Percentiles rank a stretch among this genome's conserved stretches.
These are phyloP conservation scores for Pachyramphus minor DNA, from an alignment of 2,113 vertebrate genomes.

Conservation along the genomic window DNA sequence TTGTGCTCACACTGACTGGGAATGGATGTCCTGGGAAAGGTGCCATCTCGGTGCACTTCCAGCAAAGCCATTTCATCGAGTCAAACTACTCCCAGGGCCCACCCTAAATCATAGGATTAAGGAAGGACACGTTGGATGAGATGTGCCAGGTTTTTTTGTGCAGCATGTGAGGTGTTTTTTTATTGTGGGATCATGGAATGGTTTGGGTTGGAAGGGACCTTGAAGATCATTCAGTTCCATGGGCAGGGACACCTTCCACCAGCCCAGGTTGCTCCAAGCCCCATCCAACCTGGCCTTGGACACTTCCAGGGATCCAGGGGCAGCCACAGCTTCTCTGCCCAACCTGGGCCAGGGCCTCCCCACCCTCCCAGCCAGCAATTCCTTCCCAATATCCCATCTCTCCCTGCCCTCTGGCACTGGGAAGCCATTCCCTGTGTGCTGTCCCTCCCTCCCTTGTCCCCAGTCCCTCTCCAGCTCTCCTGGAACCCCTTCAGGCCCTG, in stretches of 20 bases:
- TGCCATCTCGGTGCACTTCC: background rate
- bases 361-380: fast-evolving
- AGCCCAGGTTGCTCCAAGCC: background rate
- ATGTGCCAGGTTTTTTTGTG: background rate
- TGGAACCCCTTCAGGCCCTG: no score
- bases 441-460: no score
- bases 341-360: background rate
- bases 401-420: background rate
- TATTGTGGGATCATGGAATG: background rate
- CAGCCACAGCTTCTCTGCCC: background rate
- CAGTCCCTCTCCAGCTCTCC: background rate
- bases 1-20: background rate
- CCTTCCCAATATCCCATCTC: fast-evolving
- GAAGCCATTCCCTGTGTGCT: background rate
- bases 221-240: fast-evolving
- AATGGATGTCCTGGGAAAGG: background rate
- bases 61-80: background rate
- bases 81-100: background rate
- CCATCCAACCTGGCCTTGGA: no score
- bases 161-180: background rate
- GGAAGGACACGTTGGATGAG: background rate
- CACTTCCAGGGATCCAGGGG: background rate
- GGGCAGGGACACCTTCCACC: background rate
- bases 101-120: background rate
- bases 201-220: background rate